Percentiles rank a stretch among this genome's conserved stretches.
Conservation (phyloP, 2,113 vertebrate species). For the Pongo abelii region DNA sequence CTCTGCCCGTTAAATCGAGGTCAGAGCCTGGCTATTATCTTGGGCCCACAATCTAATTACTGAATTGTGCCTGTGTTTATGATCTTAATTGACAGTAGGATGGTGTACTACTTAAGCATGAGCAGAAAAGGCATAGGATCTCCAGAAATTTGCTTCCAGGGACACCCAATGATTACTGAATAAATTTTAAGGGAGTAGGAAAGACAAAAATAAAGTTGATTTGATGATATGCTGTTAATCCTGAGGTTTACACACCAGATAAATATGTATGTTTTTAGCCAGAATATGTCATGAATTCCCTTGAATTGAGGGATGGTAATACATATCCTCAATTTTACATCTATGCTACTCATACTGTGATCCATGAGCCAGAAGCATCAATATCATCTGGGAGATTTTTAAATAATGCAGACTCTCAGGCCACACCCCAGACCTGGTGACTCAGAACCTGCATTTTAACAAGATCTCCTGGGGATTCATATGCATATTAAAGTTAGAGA, state of each 20-base stretch:
- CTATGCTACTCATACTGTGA: background rate
- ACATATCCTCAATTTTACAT: background rate
- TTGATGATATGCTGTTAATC: background rate
- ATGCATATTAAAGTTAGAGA: background rate
- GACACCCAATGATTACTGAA: background rate
- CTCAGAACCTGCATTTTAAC: background rate
- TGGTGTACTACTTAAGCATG: background rate
- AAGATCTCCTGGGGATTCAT: background rate
- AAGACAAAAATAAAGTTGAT: slow-evolving; percentile 25
- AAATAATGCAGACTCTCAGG: background rate
- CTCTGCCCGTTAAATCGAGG: background rate
- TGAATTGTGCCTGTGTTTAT: background rate
- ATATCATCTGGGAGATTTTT: background rate
- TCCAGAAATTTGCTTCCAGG: background rate
- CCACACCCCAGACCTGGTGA: background rate
- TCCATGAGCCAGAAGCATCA: background rate
- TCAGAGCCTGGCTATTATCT: background rate
- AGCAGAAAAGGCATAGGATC: background rate
- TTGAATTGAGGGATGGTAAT: background rate
- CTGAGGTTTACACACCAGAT: background rate
- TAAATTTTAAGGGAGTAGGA: background rate
- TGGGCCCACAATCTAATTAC: background rate
- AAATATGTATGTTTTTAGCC: background rate
- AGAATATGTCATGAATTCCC: background rate
- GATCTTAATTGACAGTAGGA: background rate